phyloP scores from a whole-genome alignment of 2,113 vertebrate genomes.

The Arothron firmamentum region DNA sequence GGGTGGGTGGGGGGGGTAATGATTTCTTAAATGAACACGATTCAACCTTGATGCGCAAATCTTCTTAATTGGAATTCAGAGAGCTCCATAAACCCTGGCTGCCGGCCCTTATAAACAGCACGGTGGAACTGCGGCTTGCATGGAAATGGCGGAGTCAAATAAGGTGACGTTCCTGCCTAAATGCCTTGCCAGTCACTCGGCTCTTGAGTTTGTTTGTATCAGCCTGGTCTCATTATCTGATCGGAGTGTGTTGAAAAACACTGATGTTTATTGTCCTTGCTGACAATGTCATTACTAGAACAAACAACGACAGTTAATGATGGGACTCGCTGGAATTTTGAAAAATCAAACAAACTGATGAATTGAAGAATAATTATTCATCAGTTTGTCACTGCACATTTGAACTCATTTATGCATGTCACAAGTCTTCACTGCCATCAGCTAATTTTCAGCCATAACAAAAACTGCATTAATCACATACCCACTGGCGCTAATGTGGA shows the following conservation, averaged over 20 bases:
- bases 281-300: not conserved
- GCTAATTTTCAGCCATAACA: too few relatives aligned
- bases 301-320: not conserved
- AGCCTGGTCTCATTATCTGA: slow-evolving; percentile 17
- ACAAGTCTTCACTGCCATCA: not conserved
- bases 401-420: not conserved
- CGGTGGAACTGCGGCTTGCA: slow-evolving; percentile 29
- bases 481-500: too few relatives aligned
- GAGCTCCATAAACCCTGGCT: slow-evolving; percentile 17
- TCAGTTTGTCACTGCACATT: not conserved
- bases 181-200: slow-evolving; percentile 5
- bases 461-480: too few relatives aligned
- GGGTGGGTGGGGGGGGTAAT: slow-evolving; percentile 16
- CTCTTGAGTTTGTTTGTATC: slow-evolving; percentile 15
- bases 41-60: slow-evolving; percentile 20
- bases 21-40: slow-evolving; percentile 20
- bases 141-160: slow-evolving; percentile 15
- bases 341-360: not conserved
- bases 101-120: slow-evolving; percentile 16
- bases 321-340: not conserved
- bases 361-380: slow-evolving; percentile 3
- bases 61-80: slow-evolving; percentile 32
- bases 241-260: slow-evolving; percentile 27
- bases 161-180: slow-evolving; percentile 15
- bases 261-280: not conserved